These are phyloP conservation scores for Cyclophora punctaria DNA, from an alignment of 2,888 invertebrate species.

Conservation along the genomic window DNA sequence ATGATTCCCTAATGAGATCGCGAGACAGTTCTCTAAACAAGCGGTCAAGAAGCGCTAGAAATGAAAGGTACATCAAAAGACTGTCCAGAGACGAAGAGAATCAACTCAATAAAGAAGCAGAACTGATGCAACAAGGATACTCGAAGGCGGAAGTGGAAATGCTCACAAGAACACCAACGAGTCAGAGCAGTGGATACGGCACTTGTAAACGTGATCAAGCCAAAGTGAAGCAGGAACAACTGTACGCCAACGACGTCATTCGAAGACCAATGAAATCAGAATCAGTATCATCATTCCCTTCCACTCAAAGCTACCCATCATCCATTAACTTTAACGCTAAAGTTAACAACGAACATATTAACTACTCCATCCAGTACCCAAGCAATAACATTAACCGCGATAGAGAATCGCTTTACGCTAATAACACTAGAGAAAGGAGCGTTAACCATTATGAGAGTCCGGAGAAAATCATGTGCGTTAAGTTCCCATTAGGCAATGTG, in stretches of 20 bases:
- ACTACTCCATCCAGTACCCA: slow-evolving; percentile 64
- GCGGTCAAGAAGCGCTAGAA: slow-evolving; percentile 82
- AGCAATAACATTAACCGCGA: slow-evolving; percentile 42
- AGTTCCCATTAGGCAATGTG: slow-evolving; percentile 69
- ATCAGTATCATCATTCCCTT: slow-evolving; percentile 71
- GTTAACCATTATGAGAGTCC: slow-evolving; percentile 52
- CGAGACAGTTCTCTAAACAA: slow-evolving; percentile 77
- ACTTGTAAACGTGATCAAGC: slow-evolving; percentile 65
- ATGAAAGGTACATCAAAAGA: slow-evolving; percentile 86
- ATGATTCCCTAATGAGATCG: slow-evolving; percentile 78
- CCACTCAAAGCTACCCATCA: slow-evolving; percentile 70
- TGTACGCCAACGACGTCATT: slow-evolving; percentile 43
- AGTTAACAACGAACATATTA: slow-evolving; percentile 72
- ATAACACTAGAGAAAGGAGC: slow-evolving; percentile 54
- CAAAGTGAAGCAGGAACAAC: slow-evolving; percentile 54
- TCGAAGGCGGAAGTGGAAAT: slow-evolving; percentile 72
- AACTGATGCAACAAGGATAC: slow-evolving; percentile 65
- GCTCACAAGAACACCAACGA: slow-evolving; percentile 69
- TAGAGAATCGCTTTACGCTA: slow-evolving; percentile 54
- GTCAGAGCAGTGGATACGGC: slow-evolving; percentile 67
- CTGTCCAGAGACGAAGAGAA: slow-evolving; percentile 82
- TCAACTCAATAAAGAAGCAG: slow-evolving; percentile 71
- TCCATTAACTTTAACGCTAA: slow-evolving; percentile 72
- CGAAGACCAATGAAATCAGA: slow-evolving; percentile 61
- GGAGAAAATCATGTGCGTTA: slow-evolving; percentile 64